A percentile compares a stretch with the other conserved stretches of the same genome.
These are phyloP conservation scores for Masnerella sp. DNA, from an alignment of 2,888 invertebrate genomes.

Conservation along the genomic window DNA sequence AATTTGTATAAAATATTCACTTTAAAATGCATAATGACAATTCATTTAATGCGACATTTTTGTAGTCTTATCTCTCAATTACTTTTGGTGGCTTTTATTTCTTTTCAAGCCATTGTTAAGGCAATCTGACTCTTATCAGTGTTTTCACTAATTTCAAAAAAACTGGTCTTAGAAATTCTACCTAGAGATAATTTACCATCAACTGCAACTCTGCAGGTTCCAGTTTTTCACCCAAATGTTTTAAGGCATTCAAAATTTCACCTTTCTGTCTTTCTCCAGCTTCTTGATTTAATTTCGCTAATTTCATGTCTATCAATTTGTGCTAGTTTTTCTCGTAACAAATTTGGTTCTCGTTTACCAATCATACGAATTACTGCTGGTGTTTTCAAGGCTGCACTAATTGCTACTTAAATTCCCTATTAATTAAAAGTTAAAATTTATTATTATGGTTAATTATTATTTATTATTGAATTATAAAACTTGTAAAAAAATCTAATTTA, in stretches of 20 bases:
- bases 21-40: too few species aligned
- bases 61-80: too few species aligned
- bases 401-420: constrained; percentile 86
- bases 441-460: background rate
- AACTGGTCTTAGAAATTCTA: constrained; percentile 75
- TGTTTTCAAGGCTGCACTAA: constrained; percentile 86
- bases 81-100: constrained; percentile 68
- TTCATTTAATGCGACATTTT: too few species aligned
- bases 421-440: background rate
- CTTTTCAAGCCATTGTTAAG: constrained; percentile 68
- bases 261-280: constrained; percentile 78
- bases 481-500: too few species aligned
- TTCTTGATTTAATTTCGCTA: constrained; percentile 80
- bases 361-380: constrained; percentile 86
- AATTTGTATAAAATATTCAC: too few species aligned
- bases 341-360: constrained; percentile 84
- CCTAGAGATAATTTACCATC: constrained; percentile 77
- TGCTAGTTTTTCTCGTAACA: constrained; percentile 81
- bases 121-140: constrained; percentile 68
- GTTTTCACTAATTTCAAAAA: constrained; percentile 77
- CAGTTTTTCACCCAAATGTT: constrained; percentile 79
- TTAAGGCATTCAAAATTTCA: constrained; percentile 79
- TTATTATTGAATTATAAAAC: background rate
- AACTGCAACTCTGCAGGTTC: constrained; percentile 78
- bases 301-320: constrained; percentile 81